Percentiles rank a stretch among this genome's conserved stretches.
These are phyloP conservation scores for Thecophora atra DNA, from an alignment of 2,888 invertebrate genomes.

Conservation along the genomic window DNA sequence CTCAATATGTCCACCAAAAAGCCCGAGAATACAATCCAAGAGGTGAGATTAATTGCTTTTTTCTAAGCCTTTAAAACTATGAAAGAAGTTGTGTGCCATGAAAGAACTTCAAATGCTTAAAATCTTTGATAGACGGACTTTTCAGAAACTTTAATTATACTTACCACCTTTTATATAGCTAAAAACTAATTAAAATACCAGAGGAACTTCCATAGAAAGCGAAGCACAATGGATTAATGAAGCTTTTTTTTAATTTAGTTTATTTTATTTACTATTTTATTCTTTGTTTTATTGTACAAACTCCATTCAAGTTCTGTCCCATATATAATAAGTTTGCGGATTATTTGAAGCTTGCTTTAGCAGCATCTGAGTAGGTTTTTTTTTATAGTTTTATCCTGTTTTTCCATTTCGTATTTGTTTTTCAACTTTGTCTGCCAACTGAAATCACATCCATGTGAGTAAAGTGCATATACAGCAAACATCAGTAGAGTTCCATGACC, in stretches of 20 bases:
- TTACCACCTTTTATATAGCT: background rate
- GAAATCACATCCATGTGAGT: conserved; percentile 3
- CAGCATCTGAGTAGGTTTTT: background rate
- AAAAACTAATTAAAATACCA: background rate
- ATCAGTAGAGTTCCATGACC: conserved; percentile 51
- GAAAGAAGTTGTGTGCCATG: no score
- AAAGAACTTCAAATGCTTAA: no score
- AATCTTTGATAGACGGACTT: background rate
- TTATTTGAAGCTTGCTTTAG: background rate
- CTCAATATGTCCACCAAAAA: conserved; percentile 92
- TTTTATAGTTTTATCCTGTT: background rate
- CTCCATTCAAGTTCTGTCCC: no score
- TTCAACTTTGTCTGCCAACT: conserved; percentile 8
- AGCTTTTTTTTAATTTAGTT: background rate
- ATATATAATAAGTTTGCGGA: no score
- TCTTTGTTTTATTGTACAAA: no score
- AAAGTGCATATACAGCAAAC: background rate
- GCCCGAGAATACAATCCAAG: conserved; percentile 88
- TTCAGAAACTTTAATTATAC: background rate
- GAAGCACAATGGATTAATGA: background rate
- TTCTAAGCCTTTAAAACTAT: no score
- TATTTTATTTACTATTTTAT: background rate
- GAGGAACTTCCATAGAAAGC: no score
- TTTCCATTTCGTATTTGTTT: background rate
- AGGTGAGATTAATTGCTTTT: no score